These are phyloP conservation scores for Philhelius pedissequus DNA, from an alignment of 2,888 invertebrate genomes.

Conservation along the genomic window DNA sequence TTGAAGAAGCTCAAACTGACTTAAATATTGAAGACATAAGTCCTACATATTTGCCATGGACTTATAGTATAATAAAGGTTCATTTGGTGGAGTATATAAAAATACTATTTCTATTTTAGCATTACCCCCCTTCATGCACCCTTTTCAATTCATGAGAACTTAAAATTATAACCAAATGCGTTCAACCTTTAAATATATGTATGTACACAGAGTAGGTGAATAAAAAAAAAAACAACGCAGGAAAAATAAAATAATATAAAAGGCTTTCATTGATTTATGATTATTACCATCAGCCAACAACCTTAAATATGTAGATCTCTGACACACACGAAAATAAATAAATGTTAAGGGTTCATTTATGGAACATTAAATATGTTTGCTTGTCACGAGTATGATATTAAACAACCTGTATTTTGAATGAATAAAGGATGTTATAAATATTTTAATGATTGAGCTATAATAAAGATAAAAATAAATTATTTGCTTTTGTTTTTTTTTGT, in stretches of 20 bases:
- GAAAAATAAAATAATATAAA: background rate
- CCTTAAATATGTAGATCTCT: background rate
- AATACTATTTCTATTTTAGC: background rate
- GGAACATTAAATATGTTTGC: background rate
- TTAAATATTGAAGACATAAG: slow-evolving; percentile 27
- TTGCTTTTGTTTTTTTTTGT: background rate
- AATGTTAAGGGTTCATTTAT: background rate
- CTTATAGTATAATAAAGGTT: background rate
- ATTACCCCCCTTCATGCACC: too few relatives aligned
- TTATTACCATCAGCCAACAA: background rate
- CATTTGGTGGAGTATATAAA: background rate
- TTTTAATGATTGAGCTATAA: background rate
- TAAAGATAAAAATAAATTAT: background rate
- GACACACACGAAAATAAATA: background rate
- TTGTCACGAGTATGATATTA: background rate
- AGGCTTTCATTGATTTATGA: slow-evolving; percentile 22
- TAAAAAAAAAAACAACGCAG: background rate
- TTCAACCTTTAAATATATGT: background rate
- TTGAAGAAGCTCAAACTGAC: background rate
- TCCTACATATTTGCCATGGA: background rate
- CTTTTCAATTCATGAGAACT: slow-evolving; percentile 1
- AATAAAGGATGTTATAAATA: background rate
- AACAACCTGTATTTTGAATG: background rate
- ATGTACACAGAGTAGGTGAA: too few relatives aligned
- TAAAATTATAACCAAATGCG: background rate